phyloP scores from a whole-genome alignment of 1,140 invertebrate genomes.

The Sweltsa coloradensis region DNA sequence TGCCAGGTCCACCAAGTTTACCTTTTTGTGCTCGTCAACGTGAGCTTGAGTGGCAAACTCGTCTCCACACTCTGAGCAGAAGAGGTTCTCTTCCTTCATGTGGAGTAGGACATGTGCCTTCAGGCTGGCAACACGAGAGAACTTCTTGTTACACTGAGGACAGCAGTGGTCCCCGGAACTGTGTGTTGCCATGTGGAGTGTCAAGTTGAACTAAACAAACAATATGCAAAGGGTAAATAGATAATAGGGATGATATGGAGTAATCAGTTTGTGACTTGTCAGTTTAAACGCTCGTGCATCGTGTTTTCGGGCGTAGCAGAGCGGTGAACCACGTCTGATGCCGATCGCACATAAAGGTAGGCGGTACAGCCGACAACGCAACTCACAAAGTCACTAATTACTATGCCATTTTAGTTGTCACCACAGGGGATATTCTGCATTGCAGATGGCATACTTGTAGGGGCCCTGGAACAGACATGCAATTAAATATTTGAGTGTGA shows the following conservation, averaged over 20 bases:
- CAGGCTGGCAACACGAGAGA: constrained; percentile 51
- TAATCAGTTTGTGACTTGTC: not conserved
- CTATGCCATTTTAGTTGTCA: too few species aligned
- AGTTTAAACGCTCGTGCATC: not conserved
- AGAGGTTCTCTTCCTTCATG: constrained; percentile 51
- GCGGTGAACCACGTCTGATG: not conserved
- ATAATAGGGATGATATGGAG: not conserved
- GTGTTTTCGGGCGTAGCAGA: not conserved
- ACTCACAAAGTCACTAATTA: not conserved
- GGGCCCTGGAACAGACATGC: not conserved
- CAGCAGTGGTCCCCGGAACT: constrained; percentile 39
- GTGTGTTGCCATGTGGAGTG: constrained; percentile 47
- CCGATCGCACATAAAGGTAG: too few species aligned
- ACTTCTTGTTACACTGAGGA: constrained; percentile 49
- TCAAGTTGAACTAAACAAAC: constrained; percentile 36
- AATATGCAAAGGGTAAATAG: not conserved
- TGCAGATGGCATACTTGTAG: not conserved
- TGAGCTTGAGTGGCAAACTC: constrained; percentile 53
- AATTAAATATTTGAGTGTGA: not conserved
- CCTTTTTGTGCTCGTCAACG: too few species aligned
- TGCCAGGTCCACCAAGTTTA: too few species aligned
- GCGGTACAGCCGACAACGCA: not conserved
- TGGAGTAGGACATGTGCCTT: constrained; percentile 58
- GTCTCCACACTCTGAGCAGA: constrained; percentile 55
- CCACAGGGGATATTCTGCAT: too few species aligned